Evolutionary conservation across 1,140 invertebrate genomes (phyloP), one percentile per base, ranked within the genome.

Genomic region (Drosophila rufa): DNA sequence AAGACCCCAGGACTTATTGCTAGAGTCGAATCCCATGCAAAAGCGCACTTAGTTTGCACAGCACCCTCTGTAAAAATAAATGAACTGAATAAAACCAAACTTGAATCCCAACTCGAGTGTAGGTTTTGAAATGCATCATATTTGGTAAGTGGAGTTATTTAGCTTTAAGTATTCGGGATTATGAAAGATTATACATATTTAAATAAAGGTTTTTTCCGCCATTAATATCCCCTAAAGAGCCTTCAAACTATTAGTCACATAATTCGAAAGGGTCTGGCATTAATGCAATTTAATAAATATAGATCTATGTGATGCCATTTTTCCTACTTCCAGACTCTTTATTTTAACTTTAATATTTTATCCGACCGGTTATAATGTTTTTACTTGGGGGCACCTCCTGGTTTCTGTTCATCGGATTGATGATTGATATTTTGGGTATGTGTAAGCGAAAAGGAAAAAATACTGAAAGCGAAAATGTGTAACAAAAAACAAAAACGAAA

Each of bases 81-180:
- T 27, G 1, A 56, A 55, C 4, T 62, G 22, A 53, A 40, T 40
- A 11, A 74, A 27, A 0, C 2, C 25, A 15, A 38, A 27, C 9
- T 27, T 50, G 1, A 43, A 38, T 25, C 14, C 27, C n/a, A 19
- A 22, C 14, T 36, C 11, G 51, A 53, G 17, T 71, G 17, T 46
- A 61, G 55, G 30, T 19, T 45, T 38, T 42, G 5, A 33, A 33
- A 36, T 51, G 59, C 46, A 65, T 51, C n/a, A 51, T 11, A 43
- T 12, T 74, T 73, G 71, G 71, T 75, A 75, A 75, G 71, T 74
- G 67, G 14, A 14, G 14, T 30, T 61, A 11, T 40, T 64, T 19
- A 27, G 6, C 3, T 17, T 17, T 57, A 45, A 45, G 19, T 12
- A 47, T 14, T 11, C 27, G 33, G 15, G 17, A 47, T 22, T 40